Conservation (phyloP, 2,888 invertebrate genomes). For the Holacanthella duospinosa region DNA sequence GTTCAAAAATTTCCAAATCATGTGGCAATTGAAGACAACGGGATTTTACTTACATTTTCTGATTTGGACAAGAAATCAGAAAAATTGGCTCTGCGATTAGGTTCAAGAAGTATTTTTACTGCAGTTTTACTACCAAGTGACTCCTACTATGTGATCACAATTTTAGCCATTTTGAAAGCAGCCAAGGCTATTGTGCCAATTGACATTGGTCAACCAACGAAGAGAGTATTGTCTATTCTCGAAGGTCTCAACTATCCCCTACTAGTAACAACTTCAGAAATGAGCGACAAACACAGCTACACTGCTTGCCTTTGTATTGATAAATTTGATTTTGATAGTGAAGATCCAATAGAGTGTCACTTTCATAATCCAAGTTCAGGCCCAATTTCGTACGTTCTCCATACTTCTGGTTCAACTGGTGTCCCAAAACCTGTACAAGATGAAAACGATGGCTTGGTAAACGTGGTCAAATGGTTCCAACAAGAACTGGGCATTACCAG, state of each 20-base stretch:
- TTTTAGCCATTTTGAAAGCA: not conserved
- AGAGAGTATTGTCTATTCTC: not conserved
- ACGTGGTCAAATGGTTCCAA: not conserved
- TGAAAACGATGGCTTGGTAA: not conserved
- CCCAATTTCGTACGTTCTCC: not conserved
- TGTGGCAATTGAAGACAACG: not conserved
- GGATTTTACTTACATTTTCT: not conserved
- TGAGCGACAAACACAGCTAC: not conserved
- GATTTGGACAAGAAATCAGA: not conserved
- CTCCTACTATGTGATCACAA: not conserved
- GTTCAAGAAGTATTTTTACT: not conserved
- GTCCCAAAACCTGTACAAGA: not conserved
- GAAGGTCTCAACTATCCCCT: not conserved
- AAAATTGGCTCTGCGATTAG: not conserved
- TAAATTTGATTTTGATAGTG: not conserved
- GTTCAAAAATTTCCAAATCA: not conserved
- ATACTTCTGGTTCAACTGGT: not conserved
- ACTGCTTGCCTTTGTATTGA: not conserved
- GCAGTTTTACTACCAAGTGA: not conserved
- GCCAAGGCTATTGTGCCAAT: not conserved
- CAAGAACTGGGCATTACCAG: too few species aligned
- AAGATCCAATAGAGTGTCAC: not conserved
- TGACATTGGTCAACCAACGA: not conserved
- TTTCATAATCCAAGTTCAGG: not conserved
- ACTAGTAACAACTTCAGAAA: not conserved